Base-by-base conservation (phyloP, 92 coral and sea anemone genomes). In the Epizoanthus fatuus region DNA sequence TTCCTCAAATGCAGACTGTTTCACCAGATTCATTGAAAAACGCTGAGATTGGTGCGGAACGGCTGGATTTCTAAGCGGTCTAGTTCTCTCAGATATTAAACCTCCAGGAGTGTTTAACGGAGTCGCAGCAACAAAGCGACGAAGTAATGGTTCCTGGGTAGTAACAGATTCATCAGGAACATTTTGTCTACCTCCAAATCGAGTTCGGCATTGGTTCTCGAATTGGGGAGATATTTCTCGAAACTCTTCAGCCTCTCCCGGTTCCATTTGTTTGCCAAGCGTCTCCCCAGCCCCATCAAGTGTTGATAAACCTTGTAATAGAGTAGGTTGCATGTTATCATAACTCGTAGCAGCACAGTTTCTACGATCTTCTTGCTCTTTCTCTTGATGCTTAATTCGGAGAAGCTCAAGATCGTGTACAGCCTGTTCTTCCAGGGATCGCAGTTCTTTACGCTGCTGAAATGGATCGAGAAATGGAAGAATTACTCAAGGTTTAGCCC, bases 401-500 rank as follows among this genome's bases (percentile, higher is more conserved):
- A 77, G 82, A 59, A 77, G 82, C 29, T 77, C 69, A 20, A 77
- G 65, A 77, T 77, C 82, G 19, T 55, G 82, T 29, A 60, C 42
- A 14, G 65, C 82, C 47, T 77, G 82, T 40, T 42, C 82, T 45
- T 77, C 82, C 7, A 77, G 82, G 35, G 82, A 54, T 62, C 63
- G 82, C 16, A 77, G 82, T 60, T 77, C 82, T 77, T 22, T n/a
- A 52, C 20, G 51, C 58, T 59, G 57, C 82, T 77, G 54, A 70
- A 70, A 17, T 22, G 13, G 3, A 10, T 12, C 51, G 57, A 74
- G n/a, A 74, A 14, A 15, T 29, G 25, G 15, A 3, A n/a, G 25
- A 53, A 49, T 8, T 49, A 49, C 11, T 49, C 53, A 7, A 10
- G 11, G 53, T 49, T 49, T 49, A 49, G 53, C 13, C 11, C 53